Evolutionary conservation across 2,888 invertebrate species (phyloP).

Genomic region (Cataglyphis altisquamis): DNA sequence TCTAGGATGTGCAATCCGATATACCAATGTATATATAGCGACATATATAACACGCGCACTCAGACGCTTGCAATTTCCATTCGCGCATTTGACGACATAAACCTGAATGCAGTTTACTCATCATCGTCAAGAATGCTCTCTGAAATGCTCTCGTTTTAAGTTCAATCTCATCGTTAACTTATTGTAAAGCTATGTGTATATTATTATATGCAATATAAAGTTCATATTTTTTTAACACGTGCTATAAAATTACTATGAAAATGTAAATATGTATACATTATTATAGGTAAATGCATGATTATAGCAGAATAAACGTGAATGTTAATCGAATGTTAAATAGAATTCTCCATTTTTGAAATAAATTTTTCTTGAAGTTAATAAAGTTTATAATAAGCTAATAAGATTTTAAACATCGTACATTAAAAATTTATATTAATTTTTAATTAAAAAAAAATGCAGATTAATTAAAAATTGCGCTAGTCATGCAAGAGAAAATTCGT

Average conservation of each 20-base stretch:
- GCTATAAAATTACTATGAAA: background rate
- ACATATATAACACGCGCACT: slow-evolving; percentile 10
- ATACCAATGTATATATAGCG: slow-evolving; percentile 34
- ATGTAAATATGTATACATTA: background rate
- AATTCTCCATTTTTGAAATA: background rate
- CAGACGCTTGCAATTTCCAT: slow-evolving; percentile 51
- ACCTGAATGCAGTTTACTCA: slow-evolving; percentile 53
- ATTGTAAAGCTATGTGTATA: background rate
- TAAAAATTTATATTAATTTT: background rate
- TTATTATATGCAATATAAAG: background rate
- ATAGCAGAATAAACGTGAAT: background rate
- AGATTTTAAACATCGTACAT: background rate
- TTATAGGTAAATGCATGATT: background rate
- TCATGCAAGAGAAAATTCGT: background rate
- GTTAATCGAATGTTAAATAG: background rate
- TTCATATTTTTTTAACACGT: too few species aligned
- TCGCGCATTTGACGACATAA: slow-evolving; percentile 50
- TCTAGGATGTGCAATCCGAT: slow-evolving; percentile 47
- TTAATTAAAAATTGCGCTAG: background rate
- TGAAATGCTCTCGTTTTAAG: slow-evolving; percentile 19
- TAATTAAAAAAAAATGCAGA: background rate
- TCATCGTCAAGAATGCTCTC: slow-evolving; percentile 8
- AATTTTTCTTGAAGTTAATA: background rate
- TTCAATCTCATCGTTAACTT: background rate
- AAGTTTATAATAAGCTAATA: background rate